Evolutionary conservation across 2,113 vertebrate species (phyloP), one percentile per base, ranked within the genome.

Genomic region (Podarcis cretensis): DNA sequence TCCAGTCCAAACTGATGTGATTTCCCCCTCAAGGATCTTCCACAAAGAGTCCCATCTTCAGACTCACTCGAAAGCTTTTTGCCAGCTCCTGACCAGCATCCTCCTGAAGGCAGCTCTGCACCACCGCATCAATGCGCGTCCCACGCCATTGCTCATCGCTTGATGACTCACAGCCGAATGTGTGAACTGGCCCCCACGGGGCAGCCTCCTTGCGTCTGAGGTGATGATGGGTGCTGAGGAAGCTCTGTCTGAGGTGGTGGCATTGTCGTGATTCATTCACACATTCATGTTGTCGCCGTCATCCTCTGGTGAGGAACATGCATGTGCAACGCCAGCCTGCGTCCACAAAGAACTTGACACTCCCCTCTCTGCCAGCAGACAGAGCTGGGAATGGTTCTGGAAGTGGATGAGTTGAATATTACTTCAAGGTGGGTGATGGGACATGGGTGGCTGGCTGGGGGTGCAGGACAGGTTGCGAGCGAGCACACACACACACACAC

Each of bases 261-360:
- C 3, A 10, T 57, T 13, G 81, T 1, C 59, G 0, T 66, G 32
- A 37, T 20, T 66, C 59, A 27, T 66, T 25, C 81, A 66, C 59
- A 35, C 80, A 6, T 25, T 25, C 32, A 25, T 35, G n/a, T 5
- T 2, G 4, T 2, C 5, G 18, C 80, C 6, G 27, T 30, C 30
- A 6, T n/a, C 80, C 80, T 37, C 20, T 2, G 9, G 59, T 1
- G 18, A 63, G 54, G 79, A 5, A 20, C 6, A 20, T 18, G 30
- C 30, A n/a, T 30, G 43, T 14, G 5, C 6, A 18, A 54, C 1
- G 6, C 54, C 16, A 59, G 13, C 5, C 43, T 5, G 0, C 0
- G 1, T 10, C 6, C n/a, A 35, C 9, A 23, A 20, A 10, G 18
- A 20, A 35, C 4, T 0, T 5, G 6, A 3, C 12, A 10, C 59